Evolutionary conservation across 2,113 vertebrate genomes (phyloP).

Genomic region (Geococcyx californianus): DNA sequence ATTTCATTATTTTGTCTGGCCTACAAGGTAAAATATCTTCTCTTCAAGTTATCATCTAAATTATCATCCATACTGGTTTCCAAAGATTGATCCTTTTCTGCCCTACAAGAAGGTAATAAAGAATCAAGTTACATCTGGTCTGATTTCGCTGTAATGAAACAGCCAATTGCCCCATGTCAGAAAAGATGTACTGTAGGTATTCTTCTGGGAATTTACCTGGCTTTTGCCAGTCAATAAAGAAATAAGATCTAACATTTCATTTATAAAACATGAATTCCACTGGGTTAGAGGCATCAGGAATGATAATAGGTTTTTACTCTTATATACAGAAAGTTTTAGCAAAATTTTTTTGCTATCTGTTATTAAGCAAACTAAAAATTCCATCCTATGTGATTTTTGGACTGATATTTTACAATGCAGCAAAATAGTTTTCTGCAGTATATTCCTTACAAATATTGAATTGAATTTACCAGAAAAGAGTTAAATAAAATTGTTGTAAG

Average conservation of each 20-base stretch:
- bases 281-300: constrained; percentile 37
- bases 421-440: background rate
- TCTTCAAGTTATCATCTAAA: background rate
- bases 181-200: constrained; percentile 56
- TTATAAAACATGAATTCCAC: constrained; percentile 66
- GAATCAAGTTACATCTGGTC: constrained; percentile 39
- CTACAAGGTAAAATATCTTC: background rate
- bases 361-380: background rate
- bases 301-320: constrained; percentile 1
- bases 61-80: background rate
- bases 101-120: constrained; percentile 41
- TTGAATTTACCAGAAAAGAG: background rate
- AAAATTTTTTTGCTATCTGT: background rate
- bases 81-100: constrained; percentile 29
- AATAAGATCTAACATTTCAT: constrained; percentile 60
- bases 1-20: background rate
- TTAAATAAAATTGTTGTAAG: background rate
- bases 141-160: constrained; percentile 59
- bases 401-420: background rate
- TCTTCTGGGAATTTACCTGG: constrained; percentile 53
- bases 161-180: constrained; percentile 59
- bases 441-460: background rate
- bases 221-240: constrained; percentile 66
- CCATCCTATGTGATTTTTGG: background rate
- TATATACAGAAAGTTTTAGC: constrained; percentile 14